These are phyloP conservation scores for Teleogryllus oceanicus DNA, from an alignment of 2,888 invertebrate species.

Conservation along the genomic window DNA sequence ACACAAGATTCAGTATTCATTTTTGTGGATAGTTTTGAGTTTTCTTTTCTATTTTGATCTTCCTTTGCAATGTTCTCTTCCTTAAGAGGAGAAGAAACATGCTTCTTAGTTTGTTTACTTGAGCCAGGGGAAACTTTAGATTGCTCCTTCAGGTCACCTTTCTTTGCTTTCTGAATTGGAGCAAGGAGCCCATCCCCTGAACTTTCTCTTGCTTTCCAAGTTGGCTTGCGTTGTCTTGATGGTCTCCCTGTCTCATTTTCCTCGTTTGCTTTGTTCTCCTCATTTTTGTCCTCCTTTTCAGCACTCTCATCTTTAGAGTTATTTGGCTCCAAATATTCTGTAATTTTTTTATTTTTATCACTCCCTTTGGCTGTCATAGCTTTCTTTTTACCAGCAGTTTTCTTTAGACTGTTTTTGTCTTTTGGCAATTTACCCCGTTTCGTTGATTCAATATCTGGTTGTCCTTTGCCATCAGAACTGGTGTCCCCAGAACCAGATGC, in stretches of 20 bases:
- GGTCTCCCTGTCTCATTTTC: background rate
- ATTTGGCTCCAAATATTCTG: background rate
- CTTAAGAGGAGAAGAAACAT: too few relatives aligned
- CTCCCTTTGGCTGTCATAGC: background rate
- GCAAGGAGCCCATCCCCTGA: background rate
- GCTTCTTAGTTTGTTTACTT: too few relatives aligned
- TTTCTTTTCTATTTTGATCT: too few relatives aligned
- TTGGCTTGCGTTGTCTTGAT: background rate
- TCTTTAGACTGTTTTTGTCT: background rate
- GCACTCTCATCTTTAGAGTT: background rate
- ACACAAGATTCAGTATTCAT: too few relatives aligned
- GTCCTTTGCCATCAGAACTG: too few relatives aligned
- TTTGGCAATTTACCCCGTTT: background rate
- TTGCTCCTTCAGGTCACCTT: too few relatives aligned
- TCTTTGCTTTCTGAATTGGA: too few relatives aligned
- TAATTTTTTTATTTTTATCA: background rate
- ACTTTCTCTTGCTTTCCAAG: background rate
- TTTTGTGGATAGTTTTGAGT: too few relatives aligned
- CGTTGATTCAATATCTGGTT: background rate
- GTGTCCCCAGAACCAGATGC: background rate
- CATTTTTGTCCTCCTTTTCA: background rate
- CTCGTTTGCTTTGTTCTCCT: background rate
- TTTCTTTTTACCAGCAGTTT: background rate
- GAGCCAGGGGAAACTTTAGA: too few relatives aligned
- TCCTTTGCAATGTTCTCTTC: too few relatives aligned